These are phyloP conservation scores for Tiliacea citrago DNA, from an alignment of 2,888 invertebrate genomes.

Conservation along the genomic window DNA sequence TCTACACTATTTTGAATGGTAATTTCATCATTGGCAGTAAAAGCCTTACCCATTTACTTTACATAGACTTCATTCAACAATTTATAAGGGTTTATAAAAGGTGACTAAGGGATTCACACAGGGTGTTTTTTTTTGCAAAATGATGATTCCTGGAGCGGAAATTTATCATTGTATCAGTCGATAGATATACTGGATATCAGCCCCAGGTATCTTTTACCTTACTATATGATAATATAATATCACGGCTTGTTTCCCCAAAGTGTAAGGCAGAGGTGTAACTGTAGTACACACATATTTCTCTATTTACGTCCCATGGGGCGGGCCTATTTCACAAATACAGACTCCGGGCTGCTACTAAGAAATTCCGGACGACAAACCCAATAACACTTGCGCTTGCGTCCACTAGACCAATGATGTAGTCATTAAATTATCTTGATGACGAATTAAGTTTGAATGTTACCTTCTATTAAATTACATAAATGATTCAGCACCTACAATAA, in stretches of 20 bases:
- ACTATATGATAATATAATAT: too few relatives aligned
- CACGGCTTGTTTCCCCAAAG: too few relatives aligned
- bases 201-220: too few relatives aligned
- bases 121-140: background rate
- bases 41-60: too few relatives aligned
- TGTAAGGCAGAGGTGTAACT: too few relatives aligned
- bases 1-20: too few relatives aligned
- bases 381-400: background rate
- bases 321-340: background rate
- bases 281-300: background rate
- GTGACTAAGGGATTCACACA: background rate
- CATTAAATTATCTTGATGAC: background rate
- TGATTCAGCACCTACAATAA: slow-evolving; percentile 11
- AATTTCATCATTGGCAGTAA: too few relatives aligned
- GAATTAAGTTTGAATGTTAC: background rate
- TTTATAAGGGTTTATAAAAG: background rate
- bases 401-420: too few relatives aligned
- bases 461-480: slow-evolving; percentile 5
- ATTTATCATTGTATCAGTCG: too few relatives aligned
- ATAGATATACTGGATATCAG: too few relatives aligned
- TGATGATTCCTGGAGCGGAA: background rate
- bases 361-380: background rate
- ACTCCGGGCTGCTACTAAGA: background rate
- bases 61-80: too few relatives aligned
- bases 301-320: background rate